Conservation (phyloP, 2,797 vertebrate species). For the Pangasius djambal region DNA sequence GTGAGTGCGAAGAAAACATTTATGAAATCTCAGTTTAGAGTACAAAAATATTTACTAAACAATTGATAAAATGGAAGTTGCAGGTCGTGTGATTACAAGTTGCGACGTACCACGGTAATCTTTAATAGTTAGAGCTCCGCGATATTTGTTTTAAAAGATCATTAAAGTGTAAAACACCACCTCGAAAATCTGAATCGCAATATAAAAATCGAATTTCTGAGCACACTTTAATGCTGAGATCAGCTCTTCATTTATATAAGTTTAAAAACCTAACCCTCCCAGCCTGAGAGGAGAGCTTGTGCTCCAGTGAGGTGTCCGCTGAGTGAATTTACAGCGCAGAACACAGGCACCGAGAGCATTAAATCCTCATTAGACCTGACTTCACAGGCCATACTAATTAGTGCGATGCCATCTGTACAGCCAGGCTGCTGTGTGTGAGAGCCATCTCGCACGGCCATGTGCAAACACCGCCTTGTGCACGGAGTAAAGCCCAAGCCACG, state of each 20-base stretch:
- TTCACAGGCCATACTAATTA: constrained; percentile 60
- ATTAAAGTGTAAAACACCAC: background rate
- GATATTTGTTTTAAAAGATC: no score
- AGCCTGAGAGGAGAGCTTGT: background rate
- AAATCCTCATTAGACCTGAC: constrained; percentile 62
- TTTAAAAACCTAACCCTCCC: background rate
- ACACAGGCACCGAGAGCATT: constrained; percentile 48
- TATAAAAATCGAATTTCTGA: background rate
- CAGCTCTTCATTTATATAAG: no score
- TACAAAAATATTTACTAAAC: background rate
- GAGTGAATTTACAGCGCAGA: constrained; percentile 38
- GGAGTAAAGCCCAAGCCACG: constrained; percentile 33
- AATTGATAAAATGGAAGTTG: background rate
- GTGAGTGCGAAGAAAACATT: background rate
- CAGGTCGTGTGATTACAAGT: background rate
- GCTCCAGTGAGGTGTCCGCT: constrained; percentile 33
- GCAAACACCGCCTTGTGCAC: constrained; percentile 28
- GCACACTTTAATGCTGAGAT: background rate
- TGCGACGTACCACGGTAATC: no score
- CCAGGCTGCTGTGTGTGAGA: constrained; percentile 29
- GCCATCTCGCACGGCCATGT: constrained; percentile 23
- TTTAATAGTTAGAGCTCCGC: no score
- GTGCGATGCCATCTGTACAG: constrained; percentile 57
- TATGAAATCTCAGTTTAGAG: background rate
- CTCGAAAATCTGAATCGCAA: no score